Percentiles rank a stretch among this genome's conserved stretches.
These are phyloP conservation scores for Trinectes maculatus DNA, from an alignment of 2,113 vertebrate genomes.

Conservation along the genomic window DNA sequence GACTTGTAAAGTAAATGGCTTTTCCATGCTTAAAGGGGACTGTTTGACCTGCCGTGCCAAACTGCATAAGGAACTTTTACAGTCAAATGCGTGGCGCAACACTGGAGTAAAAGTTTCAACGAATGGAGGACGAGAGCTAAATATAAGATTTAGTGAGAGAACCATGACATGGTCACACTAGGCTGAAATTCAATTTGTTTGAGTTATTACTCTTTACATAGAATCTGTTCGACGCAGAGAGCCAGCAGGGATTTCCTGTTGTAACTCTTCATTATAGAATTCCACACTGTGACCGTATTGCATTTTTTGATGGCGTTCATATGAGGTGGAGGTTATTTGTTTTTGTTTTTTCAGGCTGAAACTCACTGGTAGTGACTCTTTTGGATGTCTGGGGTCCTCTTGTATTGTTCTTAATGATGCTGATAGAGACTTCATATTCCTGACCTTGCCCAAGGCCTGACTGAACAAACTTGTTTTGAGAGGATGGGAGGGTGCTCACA, in stretches of 20 bases:
- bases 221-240: constrained; percentile 11
- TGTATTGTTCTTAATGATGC: constrained; percentile 90
- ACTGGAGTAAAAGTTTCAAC: constrained; percentile 35
- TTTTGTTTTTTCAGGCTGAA: not conserved
- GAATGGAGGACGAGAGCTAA: not conserved
- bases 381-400: constrained; percentile 85
- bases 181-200: constrained; percentile 17
- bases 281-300: constrained; percentile 13
- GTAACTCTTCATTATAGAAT: constrained; percentile 36
- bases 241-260: constrained; percentile 46
- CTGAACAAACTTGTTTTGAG: constrained; percentile 87
- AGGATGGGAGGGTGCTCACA: constrained; percentile 83
- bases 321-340: not conserved
- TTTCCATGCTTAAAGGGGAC: constrained; percentile 49
- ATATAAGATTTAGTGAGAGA: constrained; percentile 36
- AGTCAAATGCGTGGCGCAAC: constrained; percentile 29
- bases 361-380: constrained; percentile 91
- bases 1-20: constrained; percentile 48
- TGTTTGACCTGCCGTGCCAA: constrained; percentile 23
- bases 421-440: constrained; percentile 92
- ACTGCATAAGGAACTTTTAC: constrained; percentile 34
- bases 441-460: constrained; percentile 91
- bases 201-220: constrained; percentile 34
- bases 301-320: not conserved
- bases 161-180: constrained; percentile 7